Percentiles rank a stretch among this genome's conserved stretches.
Evolutionary conservation across 2,797 vertebrate genomes (phyloP).

Genomic region (Tapirus indicus): DNA sequence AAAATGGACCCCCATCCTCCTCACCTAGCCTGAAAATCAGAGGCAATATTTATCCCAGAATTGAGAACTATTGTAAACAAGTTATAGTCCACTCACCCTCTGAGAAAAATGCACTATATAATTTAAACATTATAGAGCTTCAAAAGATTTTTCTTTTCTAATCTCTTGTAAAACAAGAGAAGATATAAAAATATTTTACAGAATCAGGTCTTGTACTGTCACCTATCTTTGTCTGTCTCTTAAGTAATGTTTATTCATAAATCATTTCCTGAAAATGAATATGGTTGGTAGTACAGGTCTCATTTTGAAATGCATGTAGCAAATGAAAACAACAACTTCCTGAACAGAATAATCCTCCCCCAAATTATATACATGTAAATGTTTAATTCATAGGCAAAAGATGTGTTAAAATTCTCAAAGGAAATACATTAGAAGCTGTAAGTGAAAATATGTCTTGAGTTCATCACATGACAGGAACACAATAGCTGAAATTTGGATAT

Average conservation of each 20-base stretch:
- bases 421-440: neutral
- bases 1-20: neutral
- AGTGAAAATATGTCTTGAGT: neutral
- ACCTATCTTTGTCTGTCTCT: neutral
- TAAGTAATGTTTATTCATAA: slow-evolving; percentile 10
- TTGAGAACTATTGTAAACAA: neutral
- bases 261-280: neutral
- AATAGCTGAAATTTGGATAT: neutral
- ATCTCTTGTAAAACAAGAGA: neutral
- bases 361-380: neutral
- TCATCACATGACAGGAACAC: neutral
- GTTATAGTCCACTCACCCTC: neutral
- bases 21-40: neutral
- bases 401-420: neutral
- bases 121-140: neutral
- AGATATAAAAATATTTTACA: neutral
- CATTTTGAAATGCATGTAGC: slow-evolving; percentile 46
- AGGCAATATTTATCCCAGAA: neutral
- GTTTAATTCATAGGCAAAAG: neutral
- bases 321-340: slow-evolving; percentile 8
- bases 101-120: neutral
- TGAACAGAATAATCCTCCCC: neutral
- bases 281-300: neutral
- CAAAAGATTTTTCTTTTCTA: neutral
- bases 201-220: neutral